phyloP scores from a whole-genome alignment of 2,797 vertebrate genomes.

The Chelon auratus region DNA sequence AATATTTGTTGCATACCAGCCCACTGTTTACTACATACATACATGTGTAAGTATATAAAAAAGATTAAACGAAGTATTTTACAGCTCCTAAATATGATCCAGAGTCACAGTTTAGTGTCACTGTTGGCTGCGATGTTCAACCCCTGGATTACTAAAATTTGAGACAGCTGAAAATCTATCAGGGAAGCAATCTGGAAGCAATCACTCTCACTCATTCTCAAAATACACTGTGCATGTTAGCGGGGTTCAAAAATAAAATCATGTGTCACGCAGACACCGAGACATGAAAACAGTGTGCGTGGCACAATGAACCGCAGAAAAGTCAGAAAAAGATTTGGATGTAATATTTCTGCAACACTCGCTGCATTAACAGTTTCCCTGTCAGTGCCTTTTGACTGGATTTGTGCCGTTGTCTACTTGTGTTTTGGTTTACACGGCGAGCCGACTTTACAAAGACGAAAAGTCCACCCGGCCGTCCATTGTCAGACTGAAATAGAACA shows the following conservation, averaged over 20 bases:
- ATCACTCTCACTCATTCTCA: conserved; percentile 58
- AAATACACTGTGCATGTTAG: conserved; percentile 66
- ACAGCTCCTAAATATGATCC: conserved; percentile 30
- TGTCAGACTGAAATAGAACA: conserved; percentile 75
- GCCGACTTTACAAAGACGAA: conserved; percentile 56
- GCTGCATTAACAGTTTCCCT: conserved; percentile 25
- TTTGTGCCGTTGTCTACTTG: conserved; percentile 40
- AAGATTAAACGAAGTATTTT: conserved; percentile 16
- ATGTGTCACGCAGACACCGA: conserved; percentile 61
- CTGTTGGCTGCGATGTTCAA: conserved; percentile 37
- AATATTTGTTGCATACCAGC: conserved; percentile 20
- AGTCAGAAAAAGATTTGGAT: neutral
- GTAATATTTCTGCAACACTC: conserved; percentile 32
- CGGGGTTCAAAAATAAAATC: conserved; percentile 69
- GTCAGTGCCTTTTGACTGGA: conserved; percentile 22
- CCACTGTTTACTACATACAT: conserved; percentile 15
- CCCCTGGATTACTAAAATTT: conserved; percentile 31
- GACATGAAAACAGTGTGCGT: conserved; percentile 25
- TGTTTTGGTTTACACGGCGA: conserved; percentile 50
- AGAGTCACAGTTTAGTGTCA: conserved; percentile 33
- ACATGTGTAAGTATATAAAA: conserved; percentile 12
- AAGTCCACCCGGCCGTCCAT: conserved; percentile 41
- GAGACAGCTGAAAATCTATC: conserved; percentile 41
- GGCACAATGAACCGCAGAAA: conserved; percentile 25
- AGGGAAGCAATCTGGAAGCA: conserved; percentile 74